Conservation (phyloP, 2,797 vertebrate genomes). For the Myioborus miniatus region DNA sequence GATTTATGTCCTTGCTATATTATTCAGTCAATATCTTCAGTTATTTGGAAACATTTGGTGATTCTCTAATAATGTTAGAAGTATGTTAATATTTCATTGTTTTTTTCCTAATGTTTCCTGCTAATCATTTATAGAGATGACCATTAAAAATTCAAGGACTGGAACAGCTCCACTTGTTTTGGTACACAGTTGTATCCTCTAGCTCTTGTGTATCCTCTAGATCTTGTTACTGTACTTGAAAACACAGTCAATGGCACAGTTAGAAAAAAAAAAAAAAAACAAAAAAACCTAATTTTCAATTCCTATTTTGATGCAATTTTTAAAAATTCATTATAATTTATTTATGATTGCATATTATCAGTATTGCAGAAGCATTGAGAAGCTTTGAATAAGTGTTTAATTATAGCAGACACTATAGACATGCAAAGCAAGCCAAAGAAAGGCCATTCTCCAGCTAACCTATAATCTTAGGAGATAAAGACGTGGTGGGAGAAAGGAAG, state of each 20-base stretch:
- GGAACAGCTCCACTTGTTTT: not conserved
- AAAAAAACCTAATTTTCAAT: not conserved
- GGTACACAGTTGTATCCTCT: not conserved
- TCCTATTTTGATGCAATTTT: not conserved
- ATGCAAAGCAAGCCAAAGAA: constrained; percentile 15
- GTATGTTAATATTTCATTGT: constrained; percentile 32
- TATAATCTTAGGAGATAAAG: not conserved
- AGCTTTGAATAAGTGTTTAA: constrained; percentile 18
- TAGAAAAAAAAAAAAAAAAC: not conserved
- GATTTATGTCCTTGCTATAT: constrained; percentile 9
- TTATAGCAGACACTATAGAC: constrained; percentile 21
- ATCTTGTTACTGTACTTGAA: not conserved
- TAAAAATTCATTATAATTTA: not conserved
- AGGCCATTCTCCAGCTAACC: not conserved
- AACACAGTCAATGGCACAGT: not conserved
- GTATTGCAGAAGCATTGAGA: not conserved
- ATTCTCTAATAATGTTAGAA: constrained; percentile 16
- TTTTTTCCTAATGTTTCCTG: constrained; percentile 23
- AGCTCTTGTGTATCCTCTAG: not conserved
- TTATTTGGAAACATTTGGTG: constrained; percentile 32
- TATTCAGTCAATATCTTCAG: constrained; percentile 44
- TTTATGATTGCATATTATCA: constrained; percentile 17
- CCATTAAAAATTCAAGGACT: constrained; percentile 22
- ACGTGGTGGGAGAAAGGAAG: not conserved
- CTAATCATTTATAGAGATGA: not conserved